Conservation (phyloP, 2,113 vertebrate genomes). For the Orycteropus afer region DNA sequence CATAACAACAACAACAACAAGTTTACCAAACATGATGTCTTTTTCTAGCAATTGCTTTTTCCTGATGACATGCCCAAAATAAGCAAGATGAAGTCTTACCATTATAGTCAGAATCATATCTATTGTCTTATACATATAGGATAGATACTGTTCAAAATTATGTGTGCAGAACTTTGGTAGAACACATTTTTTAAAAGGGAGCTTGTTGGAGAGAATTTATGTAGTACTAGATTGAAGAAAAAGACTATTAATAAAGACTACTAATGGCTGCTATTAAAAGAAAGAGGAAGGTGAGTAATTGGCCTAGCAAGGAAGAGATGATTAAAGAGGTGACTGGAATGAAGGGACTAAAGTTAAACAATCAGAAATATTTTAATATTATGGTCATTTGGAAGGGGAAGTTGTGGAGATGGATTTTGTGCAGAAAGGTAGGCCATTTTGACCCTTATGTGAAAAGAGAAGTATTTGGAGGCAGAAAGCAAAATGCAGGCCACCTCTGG, state of each 20-base stretch:
- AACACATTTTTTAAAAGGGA: background rate
- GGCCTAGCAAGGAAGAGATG: background rate
- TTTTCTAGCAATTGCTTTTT: background rate
- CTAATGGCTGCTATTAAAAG: background rate
- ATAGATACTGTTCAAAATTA: background rate
- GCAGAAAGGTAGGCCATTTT: background rate
- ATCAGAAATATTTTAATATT: background rate
- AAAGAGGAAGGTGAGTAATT: background rate
- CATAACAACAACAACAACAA: too few species aligned
- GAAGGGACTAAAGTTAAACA: background rate
- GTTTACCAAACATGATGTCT: background rate
- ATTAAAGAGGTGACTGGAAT: background rate
- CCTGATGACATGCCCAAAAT: background rate
- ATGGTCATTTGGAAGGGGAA: background rate
- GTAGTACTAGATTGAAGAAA: background rate
- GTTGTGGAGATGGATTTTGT: background rate
- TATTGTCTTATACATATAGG: background rate
- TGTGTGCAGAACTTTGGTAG: background rate
- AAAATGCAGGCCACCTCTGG: background rate
- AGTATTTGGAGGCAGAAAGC: background rate
- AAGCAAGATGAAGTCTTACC: background rate
- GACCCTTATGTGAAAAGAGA: background rate
- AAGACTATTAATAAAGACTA: background rate
- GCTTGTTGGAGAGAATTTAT: background rate
- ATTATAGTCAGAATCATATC: background rate